Conservation (phyloP, 2,797 vertebrate genomes). For the Yasuhikotakia modesta region DNA sequence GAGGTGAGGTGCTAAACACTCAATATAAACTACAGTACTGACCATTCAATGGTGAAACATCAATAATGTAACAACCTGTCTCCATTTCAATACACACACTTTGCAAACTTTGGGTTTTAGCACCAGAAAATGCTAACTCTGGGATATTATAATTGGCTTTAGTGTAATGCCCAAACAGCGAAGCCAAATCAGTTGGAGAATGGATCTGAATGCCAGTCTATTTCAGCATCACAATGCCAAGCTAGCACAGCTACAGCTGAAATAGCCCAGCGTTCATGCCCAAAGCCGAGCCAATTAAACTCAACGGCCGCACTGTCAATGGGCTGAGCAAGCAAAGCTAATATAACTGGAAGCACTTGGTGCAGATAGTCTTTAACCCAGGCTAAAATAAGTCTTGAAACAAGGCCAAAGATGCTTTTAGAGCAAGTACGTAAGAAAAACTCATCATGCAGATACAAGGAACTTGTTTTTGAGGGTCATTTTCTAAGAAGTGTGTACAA, state of each 20-base stretch:
- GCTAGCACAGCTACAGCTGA: slow-evolving; percentile 20
- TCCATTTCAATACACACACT: no score
- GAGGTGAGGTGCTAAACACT: no score
- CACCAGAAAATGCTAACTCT: background rate
- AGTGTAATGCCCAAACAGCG: background rate
- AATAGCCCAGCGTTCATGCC: slow-evolving; percentile 33
- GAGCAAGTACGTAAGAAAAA: background rate
- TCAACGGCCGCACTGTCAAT: slow-evolving; percentile 4
- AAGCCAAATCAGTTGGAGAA: slow-evolving; percentile 14
- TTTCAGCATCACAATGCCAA: slow-evolving; percentile 32
- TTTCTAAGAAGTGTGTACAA: background rate
- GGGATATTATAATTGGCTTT: background rate
- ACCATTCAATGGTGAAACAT: no score
- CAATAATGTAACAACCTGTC: no score
- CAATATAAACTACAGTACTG: no score
- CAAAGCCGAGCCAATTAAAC: slow-evolving; percentile 27
- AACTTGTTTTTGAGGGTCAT: background rate
- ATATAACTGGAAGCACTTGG: slow-evolving; percentile 37
- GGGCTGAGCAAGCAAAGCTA: slow-evolving; percentile 39
- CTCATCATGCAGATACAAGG: background rate
- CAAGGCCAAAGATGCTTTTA: slow-evolving; percentile 18
- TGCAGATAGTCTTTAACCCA: slow-evolving; percentile 20
- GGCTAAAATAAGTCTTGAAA: slow-evolving; percentile 14
- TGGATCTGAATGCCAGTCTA: slow-evolving; percentile 14
- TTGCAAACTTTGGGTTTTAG: no score